Evolutionary conservation across 1,140 invertebrate species (phyloP).

Genomic region (Aphelinus certus): DNA sequence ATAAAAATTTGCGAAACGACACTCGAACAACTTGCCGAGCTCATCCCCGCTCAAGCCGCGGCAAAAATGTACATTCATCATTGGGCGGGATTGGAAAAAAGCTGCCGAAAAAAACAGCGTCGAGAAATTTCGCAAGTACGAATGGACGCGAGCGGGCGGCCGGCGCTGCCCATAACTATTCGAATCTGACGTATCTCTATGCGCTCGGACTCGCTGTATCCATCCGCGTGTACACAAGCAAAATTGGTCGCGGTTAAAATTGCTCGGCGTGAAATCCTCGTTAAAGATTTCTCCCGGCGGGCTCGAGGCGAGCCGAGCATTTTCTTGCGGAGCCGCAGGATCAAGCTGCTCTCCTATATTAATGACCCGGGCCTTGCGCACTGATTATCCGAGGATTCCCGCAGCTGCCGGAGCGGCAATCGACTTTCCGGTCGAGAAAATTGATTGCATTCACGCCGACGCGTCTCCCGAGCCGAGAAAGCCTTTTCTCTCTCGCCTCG

Average conservation of each 20-base stretch:
- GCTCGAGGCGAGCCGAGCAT: too few species aligned
- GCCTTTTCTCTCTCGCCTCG: slow-evolving; percentile 44
- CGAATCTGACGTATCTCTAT: too few species aligned
- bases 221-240: neutral
- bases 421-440: slow-evolving; percentile 29
- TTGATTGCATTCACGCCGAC: slow-evolving; percentile 34
- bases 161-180: too few species aligned
- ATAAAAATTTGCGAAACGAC: too few species aligned
- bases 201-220: too few species aligned
- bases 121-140: too few species aligned
- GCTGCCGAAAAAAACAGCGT: too few species aligned
- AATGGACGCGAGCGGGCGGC: too few species aligned
- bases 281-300: neutral
- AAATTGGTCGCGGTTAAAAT: slow-evolving; percentile 17
- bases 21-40: too few species aligned
- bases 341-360: slow-evolving; percentile 16
- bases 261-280: slow-evolving; percentile 10
- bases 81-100: too few species aligned
- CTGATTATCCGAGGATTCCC: slow-evolving; percentile 38
- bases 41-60: too few species aligned
- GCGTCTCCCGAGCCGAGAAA: slow-evolving; percentile 78
- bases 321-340: neutral
- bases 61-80: too few species aligned
- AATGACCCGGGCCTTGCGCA: slow-evolving; percentile 34
- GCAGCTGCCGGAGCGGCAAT: slow-evolving; percentile 9